Evolutionary conservation across 2,113 vertebrate genomes (phyloP), one percentile per base, ranked within the genome.

Genomic region (Ibidorhyncha struthersii): DNA sequence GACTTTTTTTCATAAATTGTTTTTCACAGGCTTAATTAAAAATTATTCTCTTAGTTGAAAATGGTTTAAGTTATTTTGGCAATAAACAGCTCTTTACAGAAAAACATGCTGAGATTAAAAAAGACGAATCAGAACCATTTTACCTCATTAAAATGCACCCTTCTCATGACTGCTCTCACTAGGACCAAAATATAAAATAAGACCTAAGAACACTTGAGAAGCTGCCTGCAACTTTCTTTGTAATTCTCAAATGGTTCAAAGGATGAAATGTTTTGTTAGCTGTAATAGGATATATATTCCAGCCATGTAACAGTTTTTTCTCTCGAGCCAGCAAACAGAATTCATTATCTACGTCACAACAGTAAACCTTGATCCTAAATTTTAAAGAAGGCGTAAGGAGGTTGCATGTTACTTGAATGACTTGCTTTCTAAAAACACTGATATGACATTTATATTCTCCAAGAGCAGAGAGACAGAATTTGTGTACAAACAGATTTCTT

Each of bases 361-460:
- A 91, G 56, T 72, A 97, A 93, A 82, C 25, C 14, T 59, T 93
- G 82, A 96, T 91, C 70, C 88, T 86, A 85, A 77, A 90, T 94
- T 98, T 96, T 96, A 82, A 91, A 95, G 97, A 94, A 78, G 77
- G 52, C 3, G 3, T 69, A 69, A 71, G 66, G 52, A 38, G 72
- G 86, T 95, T 82, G 63, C 66, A 62, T 45, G 74, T 84, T 97
- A 94, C 69, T 76, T 83, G 89, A 93, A 94, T 10, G 27, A 78
- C 67, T 97, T 41, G 59, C 45, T 96, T 97, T 96, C 89, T 84
- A 65, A 82, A 96, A 97, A 49, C 89, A 92, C 61, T 29, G 14
- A 93, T 88, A 91, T 9, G 20, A 81, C 40, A 29, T 96, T 95
- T 96, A 96, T 86, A 90, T 96, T 96, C 77, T 92, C 58, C 50